Base-by-base conservation (phyloP, 2,113 vertebrate genomes). In the Toxostoma redivivum region DNA sequence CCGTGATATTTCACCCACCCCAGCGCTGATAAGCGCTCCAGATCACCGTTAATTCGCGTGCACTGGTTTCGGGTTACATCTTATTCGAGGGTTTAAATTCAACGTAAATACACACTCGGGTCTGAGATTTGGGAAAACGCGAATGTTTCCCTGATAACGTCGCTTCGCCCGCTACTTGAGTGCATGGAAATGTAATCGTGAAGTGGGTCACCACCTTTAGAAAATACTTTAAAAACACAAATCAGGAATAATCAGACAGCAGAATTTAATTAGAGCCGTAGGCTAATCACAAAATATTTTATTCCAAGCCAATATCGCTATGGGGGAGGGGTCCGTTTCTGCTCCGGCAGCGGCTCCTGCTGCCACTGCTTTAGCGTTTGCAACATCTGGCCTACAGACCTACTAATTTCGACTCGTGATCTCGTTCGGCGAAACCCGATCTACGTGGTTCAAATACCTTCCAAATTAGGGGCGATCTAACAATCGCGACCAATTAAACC, bases 371-470 rank as follows among this genome's bases (percentile, higher is more conserved):
- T 69, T 81, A 81, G 97, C 95, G 50, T 95, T 97, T 83, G 89
- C 94, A 97, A 98, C 98, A 98, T 98, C 98, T 98, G 98, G 98
- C 97, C 98, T 97, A 97, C 98, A 98, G 98, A 98, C 98, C 96
- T 92, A 91, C 88, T 97, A 96, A 97, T 97, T 95, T 96, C 95
- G 86, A 95, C 97, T 97, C 89, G 90, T 89, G 89, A 98, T 97
- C 95, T 95, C 88, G 56, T 95, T 97, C 69, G 88, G 96, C 92
- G 95, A 97, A 97, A 97, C 97, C 84, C 94, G 94, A 98, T 95
- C 96, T 97, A 96, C 95, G 95, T 96, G 97, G 95, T 97, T 97
- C 97, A 97, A 97, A 98, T 97, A 95, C 95, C 97, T 98, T 98
- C 95, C 96, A 94, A 97, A 97, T 90, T 94, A 94, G 96, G 82